Evolutionary conservation across 2,797 vertebrate species (phyloP).

Genomic region (Aulostomus chinensis): DNA sequence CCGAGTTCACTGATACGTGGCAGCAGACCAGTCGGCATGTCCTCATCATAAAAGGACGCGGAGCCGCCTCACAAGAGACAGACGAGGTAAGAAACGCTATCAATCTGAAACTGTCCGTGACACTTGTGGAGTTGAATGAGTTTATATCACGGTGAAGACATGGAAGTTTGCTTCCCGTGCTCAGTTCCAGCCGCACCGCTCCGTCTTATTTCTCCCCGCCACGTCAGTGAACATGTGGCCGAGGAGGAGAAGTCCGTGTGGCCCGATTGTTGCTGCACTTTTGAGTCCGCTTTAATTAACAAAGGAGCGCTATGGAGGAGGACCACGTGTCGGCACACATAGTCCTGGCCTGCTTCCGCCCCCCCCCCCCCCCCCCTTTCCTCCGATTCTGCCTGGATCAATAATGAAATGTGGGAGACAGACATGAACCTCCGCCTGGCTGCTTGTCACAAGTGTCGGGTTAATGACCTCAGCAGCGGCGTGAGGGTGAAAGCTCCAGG

Average conservation of each 20-base stretch:
- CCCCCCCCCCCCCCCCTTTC: background rate
- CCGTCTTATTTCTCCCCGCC: constrained; percentile 38
- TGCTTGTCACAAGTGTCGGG: too few relatives aligned
- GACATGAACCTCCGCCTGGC: too few relatives aligned
- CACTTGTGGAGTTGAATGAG: background rate
- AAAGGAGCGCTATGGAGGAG: constrained; percentile 62
- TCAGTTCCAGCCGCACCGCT: constrained; percentile 4
- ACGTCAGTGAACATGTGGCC: constrained; percentile 30
- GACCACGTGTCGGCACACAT: constrained; percentile 83
- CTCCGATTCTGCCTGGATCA: too few relatives aligned
- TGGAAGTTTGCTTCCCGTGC: constrained; percentile 12
- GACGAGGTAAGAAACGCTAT: constrained; percentile 43
- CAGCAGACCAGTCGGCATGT: constrained; percentile 55
- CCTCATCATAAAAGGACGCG: constrained; percentile 22
- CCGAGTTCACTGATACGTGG: constrained; percentile 63
- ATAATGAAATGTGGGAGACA: too few relatives aligned
- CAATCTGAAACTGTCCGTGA: background rate
- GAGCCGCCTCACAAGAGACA: constrained; percentile 1
- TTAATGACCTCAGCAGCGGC: too few relatives aligned
- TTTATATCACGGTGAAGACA: constrained; percentile 28
- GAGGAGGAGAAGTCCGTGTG: constrained; percentile 15
- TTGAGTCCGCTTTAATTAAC: constrained; percentile 62
- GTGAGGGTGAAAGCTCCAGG: too few relatives aligned
- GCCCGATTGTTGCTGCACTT: constrained; percentile 31
- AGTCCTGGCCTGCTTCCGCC: too few relatives aligned